Conservation (phyloP, 2,113 vertebrate species). For the Grammomys surdaster region DNA sequence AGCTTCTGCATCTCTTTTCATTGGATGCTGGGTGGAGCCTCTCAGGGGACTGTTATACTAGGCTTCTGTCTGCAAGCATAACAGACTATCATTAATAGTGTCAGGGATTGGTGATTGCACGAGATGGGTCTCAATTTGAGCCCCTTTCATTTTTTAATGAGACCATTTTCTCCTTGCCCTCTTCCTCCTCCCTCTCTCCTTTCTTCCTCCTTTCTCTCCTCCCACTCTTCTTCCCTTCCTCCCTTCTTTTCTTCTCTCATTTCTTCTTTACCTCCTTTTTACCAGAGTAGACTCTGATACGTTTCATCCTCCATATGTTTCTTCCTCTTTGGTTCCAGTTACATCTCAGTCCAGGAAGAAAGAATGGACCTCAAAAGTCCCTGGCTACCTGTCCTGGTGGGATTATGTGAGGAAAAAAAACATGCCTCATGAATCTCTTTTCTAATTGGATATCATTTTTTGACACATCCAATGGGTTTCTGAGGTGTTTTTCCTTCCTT, state of each 20-base stretch:
- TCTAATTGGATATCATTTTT: not conserved
- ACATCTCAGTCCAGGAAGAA: not conserved
- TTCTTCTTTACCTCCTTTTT: not conserved
- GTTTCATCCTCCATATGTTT: not conserved
- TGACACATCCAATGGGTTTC: rapidly evolving
- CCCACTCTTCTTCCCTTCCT: not conserved
- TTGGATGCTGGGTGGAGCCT: too few relatives aligned
- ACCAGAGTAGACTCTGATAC: not conserved
- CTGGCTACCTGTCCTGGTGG: not conserved
- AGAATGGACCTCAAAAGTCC: not conserved
- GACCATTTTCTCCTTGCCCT: not conserved
- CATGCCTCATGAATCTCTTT: not conserved
- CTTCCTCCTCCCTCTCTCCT: not conserved
- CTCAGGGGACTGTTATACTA: too few relatives aligned
- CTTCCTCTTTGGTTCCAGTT: not conserved
- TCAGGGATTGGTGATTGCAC: too few relatives aligned
- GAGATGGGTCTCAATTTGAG: too few relatives aligned
- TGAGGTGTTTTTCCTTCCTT: not conserved
- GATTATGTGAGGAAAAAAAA: not conserved
- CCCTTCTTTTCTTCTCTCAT: not conserved
- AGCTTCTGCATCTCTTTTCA: too few relatives aligned
- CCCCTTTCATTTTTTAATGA: not conserved
- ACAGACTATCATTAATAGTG: too few relatives aligned
- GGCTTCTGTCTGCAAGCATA: too few relatives aligned
- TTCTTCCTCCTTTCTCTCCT: too few relatives aligned